Conservation (phyloP, 2,113 vertebrate species). For the Burhinus bistriatus region DNA sequence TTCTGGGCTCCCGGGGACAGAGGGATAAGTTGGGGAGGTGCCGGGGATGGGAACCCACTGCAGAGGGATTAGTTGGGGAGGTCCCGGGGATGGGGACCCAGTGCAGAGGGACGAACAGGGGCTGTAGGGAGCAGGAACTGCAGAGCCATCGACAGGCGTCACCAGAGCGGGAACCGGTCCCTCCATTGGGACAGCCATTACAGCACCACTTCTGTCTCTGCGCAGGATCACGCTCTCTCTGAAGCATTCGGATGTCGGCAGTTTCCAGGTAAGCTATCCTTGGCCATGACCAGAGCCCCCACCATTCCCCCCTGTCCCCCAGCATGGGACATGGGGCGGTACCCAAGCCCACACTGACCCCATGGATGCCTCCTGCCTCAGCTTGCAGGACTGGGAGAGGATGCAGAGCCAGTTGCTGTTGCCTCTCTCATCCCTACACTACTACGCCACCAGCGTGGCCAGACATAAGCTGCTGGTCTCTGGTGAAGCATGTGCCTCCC, state of each 20-base stretch:
- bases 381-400: background rate
- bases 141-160: fast-evolving
- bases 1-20: too few relatives aligned
- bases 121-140: background rate
- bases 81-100: too few relatives aligned
- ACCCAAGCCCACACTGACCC: background rate
- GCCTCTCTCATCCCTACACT: background rate
- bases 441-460: fast-evolving
- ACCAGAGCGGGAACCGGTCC: background rate
- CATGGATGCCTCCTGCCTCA: background rate
- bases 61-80: background rate
- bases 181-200: background rate
- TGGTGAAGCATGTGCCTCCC: fast-evolving
- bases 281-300: background rate
- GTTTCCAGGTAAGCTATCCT: slow-evolving; percentile 65
- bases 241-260: slow-evolving; percentile 59
- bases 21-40: background rate
- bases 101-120: background rate
- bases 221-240: slow-evolving; percentile 64
- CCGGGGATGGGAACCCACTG: too few relatives aligned
- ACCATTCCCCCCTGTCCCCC: too few relatives aligned
- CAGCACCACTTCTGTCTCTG: background rate
- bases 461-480: background rate
- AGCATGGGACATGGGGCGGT: background rate
- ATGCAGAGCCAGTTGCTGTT: fast-evolving